Base-by-base conservation (phyloP, 2,888 invertebrate species). In the Polietes domitor region DNA sequence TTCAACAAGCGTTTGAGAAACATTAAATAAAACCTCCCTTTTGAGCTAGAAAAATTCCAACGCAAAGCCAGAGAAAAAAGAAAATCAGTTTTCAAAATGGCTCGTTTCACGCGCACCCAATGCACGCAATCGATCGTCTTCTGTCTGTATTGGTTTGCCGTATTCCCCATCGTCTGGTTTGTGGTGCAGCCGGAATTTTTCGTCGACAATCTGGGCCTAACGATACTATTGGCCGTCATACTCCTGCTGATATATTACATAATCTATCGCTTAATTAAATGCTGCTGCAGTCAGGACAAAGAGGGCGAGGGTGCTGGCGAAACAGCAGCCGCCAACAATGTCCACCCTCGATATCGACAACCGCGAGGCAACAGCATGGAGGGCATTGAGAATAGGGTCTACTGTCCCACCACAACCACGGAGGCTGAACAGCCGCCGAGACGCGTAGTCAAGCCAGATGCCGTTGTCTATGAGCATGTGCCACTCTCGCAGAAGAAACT, bases 111-210 rank as follows among this genome's bases (percentile, higher is more conserved):
- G 9, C 80, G 78, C 2, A 53, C 75, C 0, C 85, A 86, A 68
- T 73, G 77, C 50, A 76, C 83, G 17, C 78, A 87, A 47, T 61
- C 88, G 10, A 28, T 77, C 6, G 26, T 87, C 19, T 89, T 88
- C 70, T 77, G 82, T 61, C 5, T 87, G 5, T 89, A 87, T 80
- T 89, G 89, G 89, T 87, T 88, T 75, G 58, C 86, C 12, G 77
- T 86, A 21, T 88, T 88, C 65, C 88, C 88, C 3, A 53, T 88
- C 7, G 65, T 89, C 21, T 89, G 88, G 88, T 89, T 88, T 80
- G 58, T 87, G 6, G 43, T 87, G 2, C 79, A 80, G 3, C 88
- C 88, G 1, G 17, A 79, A 19, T 28, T 78, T 24, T 86, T 88
- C 65, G 75, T 86, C n/a, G 63, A 50, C 7, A 79, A 76, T 28